Base-by-base conservation (phyloP, 35 echinoderm and acorn worm species). In the Apostichopus japonicus region DNA sequence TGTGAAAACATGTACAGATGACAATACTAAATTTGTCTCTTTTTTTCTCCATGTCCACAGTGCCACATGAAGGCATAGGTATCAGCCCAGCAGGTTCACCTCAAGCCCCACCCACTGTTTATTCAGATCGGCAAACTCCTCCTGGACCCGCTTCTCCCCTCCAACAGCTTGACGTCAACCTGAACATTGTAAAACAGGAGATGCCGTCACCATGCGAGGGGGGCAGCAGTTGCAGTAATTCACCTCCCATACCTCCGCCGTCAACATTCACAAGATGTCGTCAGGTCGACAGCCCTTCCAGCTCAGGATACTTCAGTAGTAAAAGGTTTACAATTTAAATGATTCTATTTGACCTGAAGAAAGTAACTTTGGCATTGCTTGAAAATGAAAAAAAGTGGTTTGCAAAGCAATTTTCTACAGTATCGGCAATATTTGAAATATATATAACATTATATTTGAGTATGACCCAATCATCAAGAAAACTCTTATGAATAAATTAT, bases 171-270 rank as follows among this genome's bases (percentile, higher is more conserved):
- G 90, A 91, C 19, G 77, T 91, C 8, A 91, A 91, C 90, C 77
- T 91, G 11, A 91, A 91, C 90, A 91, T 91, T 10, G 90, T 91
- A 8, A 91, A 91, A 53, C 71, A 91, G 73, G 90, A 91, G 72
- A 91, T 91, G 90, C 90, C 90, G 11, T 91, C 90, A 25, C 90
- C 90, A 8, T 72, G 57, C 0, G 78, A 73, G 55, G 90, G 78
- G 70, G 76, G 90, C 0, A 91, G 72, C 24, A 17, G 72, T 9
- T 89, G 61, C 51, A 63, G 86, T 8, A 15, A 65, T n/a, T 65
- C 86, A 16, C 86, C 86, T 33, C 56, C 27, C 61, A 51, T 53
- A 24, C 62, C 86, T 1, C 86, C 86, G 5, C 63, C 63, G 19
- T 57, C 19, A 22, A 13, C 88, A 51, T 79, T 91, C 54, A 58